phyloP scores from a whole-genome alignment of 35 echinoderm and acorn worm species.

The Anneissia japonica region DNA sequence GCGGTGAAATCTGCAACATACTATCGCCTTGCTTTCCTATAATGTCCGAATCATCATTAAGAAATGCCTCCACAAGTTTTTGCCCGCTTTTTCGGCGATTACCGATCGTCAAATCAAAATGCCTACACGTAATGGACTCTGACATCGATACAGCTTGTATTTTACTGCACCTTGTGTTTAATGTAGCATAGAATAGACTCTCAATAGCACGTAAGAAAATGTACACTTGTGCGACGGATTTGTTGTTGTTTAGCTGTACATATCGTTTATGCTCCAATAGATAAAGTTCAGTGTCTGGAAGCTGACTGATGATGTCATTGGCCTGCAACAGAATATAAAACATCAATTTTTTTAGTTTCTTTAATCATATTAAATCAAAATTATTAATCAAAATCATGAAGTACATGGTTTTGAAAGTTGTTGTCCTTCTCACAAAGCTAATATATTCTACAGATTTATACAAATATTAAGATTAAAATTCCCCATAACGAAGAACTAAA shows the following conservation, averaged over 20 bases:
- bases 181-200: neutral
- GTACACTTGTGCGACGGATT: neutral
- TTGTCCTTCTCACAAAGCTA: no score
- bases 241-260: neutral
- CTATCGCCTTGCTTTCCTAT: neutral
- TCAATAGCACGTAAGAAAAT: neutral
- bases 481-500: no score
- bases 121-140: neutral
- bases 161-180: neutral
- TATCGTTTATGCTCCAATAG: neutral
- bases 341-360: no score
- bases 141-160: neutral
- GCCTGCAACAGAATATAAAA: neutral
- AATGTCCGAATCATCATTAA: neutral
- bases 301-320: neutral
- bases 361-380: no score
- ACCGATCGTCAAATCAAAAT: neutral
- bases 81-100: neutral
- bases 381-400: no score
- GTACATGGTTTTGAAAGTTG: no score
- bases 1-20: neutral
- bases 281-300: neutral
- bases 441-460: no score
- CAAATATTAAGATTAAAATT: no score
- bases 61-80: neutral